Base-by-base conservation (phyloP, 2,113 vertebrate genomes). In the Heterochromis multidens region DNA sequence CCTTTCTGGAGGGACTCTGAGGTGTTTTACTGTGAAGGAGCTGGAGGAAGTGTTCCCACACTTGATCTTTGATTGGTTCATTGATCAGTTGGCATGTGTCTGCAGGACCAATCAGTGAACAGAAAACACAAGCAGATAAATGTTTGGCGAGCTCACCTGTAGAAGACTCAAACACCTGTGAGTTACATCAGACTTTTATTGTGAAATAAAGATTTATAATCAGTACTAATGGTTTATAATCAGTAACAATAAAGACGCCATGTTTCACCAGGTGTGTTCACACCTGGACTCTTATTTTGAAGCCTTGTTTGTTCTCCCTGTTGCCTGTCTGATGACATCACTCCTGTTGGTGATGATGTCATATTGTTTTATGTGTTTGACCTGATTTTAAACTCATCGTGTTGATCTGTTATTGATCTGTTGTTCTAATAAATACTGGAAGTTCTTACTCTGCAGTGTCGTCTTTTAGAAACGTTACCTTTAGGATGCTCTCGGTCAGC, bases 391-490 rank as follows among this genome's bases (percentile, higher is more conserved):
- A 83, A 82, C 59, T 60, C 29, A 43, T 82, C 4, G 14, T 83
- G 72, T 85, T 56, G 61, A 84, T 88, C 49, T 49, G n/a, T 82
- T 46, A 49, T 72, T 72, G 19, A 27, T 43, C 31, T 61, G 27
- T 65, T 80, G 61, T 87, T 85, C 82, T 88, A 91, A 91, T 85
- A 93, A 91, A 93, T 58, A 40, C 33, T 43, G 4, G 37, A 72
- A 79, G 46, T 25, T 72, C 10, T 3, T 1, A 4, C 4, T 46
- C 46, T 31, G 23, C 23, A 6, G 40, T 70, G 65, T 70, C 14
- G 46, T 70, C 21, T 70, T 70, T 70, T 37, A 43, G 7, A 67
- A 67, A 43, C 16, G n/a, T n/a, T n/a, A n/a, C n/a, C n/a, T n/a
- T n/a, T n/a, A n/a, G n/a, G n/a, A n/a, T n/a, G n/a, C n/a, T n/a